These are phyloP conservation scores for Bombus ignitus DNA, from an alignment of 1,140 invertebrate genomes.

Conservation along the genomic window DNA sequence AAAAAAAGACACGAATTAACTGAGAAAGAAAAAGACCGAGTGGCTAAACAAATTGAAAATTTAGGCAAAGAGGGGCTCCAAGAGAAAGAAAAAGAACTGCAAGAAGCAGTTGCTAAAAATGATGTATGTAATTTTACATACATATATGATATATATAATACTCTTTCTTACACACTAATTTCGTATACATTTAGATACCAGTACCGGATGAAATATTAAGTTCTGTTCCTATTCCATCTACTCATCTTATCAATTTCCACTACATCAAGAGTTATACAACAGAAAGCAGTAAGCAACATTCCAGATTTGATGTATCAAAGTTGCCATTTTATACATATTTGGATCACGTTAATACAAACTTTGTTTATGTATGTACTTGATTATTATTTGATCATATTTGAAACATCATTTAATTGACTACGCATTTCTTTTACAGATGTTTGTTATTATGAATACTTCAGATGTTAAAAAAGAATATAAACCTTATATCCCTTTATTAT, in stretches of 20 bases:
- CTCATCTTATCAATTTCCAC: constrained; percentile 88
- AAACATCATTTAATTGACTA: constrained; percentile 7
- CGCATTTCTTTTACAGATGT: constrained; percentile 83
- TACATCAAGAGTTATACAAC: constrained; percentile 85
- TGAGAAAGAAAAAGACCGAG: constrained; percentile 86
- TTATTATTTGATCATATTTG: constrained; percentile 15
- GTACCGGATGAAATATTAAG: constrained; percentile 87
- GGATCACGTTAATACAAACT: constrained; percentile 92
- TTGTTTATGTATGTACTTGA: constrained; percentile 89
- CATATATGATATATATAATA: constrained; percentile 25
- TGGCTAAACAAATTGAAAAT: constrained; percentile 85
- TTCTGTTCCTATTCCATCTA: constrained; percentile 87
- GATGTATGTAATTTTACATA: constrained; percentile 83
- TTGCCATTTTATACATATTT: constrained; percentile 90
- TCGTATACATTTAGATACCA: constrained; percentile 81
- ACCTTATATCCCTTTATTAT: constrained; percentile 88
- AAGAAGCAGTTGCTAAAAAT: constrained; percentile 89
- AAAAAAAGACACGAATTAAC: constrained; percentile 85
- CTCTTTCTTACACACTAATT: constrained; percentile 33
- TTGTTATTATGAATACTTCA: constrained; percentile 88
- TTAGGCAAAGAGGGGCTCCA: constrained; percentile 88
- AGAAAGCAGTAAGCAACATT: constrained; percentile 82
- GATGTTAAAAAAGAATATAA: constrained; percentile 84
- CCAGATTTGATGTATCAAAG: constrained; percentile 85
- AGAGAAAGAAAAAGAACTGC: constrained; percentile 85